These are phyloP conservation scores for Embiotoca jacksoni DNA, from an alignment of 2,113 vertebrate species.

Conservation along the genomic window DNA sequence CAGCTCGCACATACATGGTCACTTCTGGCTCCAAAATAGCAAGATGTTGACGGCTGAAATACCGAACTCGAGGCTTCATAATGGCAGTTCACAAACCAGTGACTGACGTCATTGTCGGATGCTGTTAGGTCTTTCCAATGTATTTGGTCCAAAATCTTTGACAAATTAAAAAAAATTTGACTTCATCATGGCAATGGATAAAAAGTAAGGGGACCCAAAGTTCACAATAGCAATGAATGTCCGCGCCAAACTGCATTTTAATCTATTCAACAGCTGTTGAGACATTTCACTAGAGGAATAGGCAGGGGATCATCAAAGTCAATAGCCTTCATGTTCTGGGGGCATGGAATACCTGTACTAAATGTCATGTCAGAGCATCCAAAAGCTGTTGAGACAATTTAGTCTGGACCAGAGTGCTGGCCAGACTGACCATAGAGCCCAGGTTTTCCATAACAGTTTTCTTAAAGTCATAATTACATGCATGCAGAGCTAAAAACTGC, in stretches of 20 bases:
- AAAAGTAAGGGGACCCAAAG: not conserved
- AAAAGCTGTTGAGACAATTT: not conserved
- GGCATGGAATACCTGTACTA: not conserved
- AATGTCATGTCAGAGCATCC: not conserved
- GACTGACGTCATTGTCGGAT: not conserved
- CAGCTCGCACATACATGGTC: too few relatives aligned
- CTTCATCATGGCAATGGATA: not conserved
- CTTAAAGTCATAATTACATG: slow-evolving; percentile 22
- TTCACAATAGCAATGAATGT: not conserved
- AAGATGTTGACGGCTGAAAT: too few relatives aligned
- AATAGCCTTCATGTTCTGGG: not conserved
- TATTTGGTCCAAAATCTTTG: not conserved
- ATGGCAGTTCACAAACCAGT: too few relatives aligned
- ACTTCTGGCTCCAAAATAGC: too few relatives aligned
- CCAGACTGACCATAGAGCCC: not conserved
- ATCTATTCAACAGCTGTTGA: too few relatives aligned
- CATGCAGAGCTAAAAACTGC: slow-evolving; percentile 12
- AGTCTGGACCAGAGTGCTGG: not conserved
- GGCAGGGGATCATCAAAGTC: not conserved
- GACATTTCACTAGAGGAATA: too few relatives aligned
- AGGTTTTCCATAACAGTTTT: not conserved
- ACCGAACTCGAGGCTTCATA: too few relatives aligned
- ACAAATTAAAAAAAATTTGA: not conserved
- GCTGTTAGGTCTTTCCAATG: not conserved
- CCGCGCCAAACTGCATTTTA: not conserved